Base-by-base conservation (phyloP, 2,888 invertebrate species). In the Aelia acuminata region DNA sequence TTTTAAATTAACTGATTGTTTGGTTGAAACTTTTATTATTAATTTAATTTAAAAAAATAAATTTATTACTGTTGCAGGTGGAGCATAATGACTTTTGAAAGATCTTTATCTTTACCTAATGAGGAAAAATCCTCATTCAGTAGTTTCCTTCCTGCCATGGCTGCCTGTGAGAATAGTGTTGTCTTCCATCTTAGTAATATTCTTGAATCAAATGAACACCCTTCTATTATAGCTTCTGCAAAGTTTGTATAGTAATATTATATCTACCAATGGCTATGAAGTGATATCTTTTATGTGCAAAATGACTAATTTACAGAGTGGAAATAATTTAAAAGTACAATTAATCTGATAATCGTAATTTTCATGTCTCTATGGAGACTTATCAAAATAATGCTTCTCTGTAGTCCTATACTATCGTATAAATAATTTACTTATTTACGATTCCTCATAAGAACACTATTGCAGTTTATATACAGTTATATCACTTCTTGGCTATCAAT, bases 51-150 rank as follows among this genome's bases (percentile, higher is more conserved):
- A 84, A 87, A 87, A 57, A 1, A 35, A 18, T 31, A 10, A 35
- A 70, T 35, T 7, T 70, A 57, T 70, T 86, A 47, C 87, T 84
- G 75, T 91, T 91, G 35, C 92, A 95, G 96, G 91, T 98, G 98
- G 98, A 98, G 98, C 91, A 97, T 98, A 91, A 97, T 98, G 97
- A 97, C 97, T 13, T 98, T 97, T 92, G 97, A 97, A 92, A 94
- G 96, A 88, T 94, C 94, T 89, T 94, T 95, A 88, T 94, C 96
- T 0, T 93, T 96, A 20, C 80, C 85, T 20, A 26, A 70, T 26
- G 90, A 90, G 20, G 90, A 89, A 49, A 86, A 90, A 89, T 85
- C 87, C 75, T 84, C 75, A 75, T 87, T 87, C 47, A 87, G 87
- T 13, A 87, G 35, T 70, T 87, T 88, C 63, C 49, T 89, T 47